These are phyloP conservation scores for Margaritifera margaritifera DNA, from an alignment of 2,888 invertebrate species.

Conservation along the genomic window DNA sequence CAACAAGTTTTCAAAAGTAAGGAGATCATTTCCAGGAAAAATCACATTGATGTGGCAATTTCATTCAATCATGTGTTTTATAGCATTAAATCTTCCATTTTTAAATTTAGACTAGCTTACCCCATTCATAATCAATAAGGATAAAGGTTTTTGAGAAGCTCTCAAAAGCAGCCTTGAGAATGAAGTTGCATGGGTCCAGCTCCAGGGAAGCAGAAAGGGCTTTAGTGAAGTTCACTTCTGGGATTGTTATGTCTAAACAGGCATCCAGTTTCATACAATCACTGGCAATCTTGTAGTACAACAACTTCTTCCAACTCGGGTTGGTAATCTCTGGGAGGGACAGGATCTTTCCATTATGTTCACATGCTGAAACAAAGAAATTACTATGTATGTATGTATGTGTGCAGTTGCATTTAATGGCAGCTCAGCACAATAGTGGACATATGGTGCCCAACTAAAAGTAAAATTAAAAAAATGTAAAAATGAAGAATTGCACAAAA, in stretches of 20 bases:
- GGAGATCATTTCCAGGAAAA: no score
- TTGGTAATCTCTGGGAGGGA: conserved; percentile 20
- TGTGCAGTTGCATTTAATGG: no score
- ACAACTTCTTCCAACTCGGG: conserved; percentile 14
- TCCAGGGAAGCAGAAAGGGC: conserved; percentile 21
- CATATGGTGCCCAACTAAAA: no score
- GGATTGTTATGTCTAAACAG: conserved; percentile 29
- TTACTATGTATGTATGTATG: not conserved
- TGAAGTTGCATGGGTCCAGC: conserved; percentile 29
- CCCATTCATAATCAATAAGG: conserved; percentile 30
- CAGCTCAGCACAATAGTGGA: no score
- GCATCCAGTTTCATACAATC: conserved; percentile 29
- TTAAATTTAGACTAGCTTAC: conserved; percentile 7
- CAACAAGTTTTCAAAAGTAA: no score
- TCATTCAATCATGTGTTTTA: no score
- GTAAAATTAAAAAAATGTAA: no score
- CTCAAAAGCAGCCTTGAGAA: conserved; percentile 21
- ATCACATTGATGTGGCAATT: no score
- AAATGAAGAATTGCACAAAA: no score
- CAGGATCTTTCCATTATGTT: conserved; percentile 15
- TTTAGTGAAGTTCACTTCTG: conserved; percentile 12
- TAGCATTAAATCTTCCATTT: no score
- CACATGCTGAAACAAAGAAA: conserved; percentile 24
- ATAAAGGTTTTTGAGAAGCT: conserved; percentile 10
- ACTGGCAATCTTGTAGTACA: conserved; percentile 15